Conservation (phyloP, 2,888 invertebrate genomes). For the Drosophila greeni region DNA sequence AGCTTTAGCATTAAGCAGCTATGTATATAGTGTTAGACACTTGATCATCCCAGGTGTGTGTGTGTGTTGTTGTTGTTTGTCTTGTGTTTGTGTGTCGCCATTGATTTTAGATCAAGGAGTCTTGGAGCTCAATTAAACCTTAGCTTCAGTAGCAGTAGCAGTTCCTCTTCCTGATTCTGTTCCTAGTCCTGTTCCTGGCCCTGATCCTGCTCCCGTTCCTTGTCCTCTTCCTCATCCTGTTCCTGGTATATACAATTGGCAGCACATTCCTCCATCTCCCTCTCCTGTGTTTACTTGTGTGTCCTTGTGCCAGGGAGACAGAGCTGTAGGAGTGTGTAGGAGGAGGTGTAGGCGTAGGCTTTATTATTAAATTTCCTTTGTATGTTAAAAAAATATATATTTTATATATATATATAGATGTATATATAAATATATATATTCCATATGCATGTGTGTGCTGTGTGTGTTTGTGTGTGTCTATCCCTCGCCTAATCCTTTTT, state of each 20-base stretch:
- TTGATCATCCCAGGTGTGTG: constrained; percentile 47
- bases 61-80: constrained; percentile 22
- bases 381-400: constrained; percentile 32
- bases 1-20: constrained; percentile 46
- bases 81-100: constrained; percentile 24
- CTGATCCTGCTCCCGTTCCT: neutral
- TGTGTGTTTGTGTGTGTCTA: neutral
- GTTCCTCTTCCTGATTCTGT: too few species aligned
- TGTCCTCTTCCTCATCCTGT: neutral
- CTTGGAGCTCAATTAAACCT: neutral
- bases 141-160: constrained; percentile 17
- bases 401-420: constrained; percentile 9
- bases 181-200: too few species aligned
- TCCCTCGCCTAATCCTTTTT: constrained; percentile 69
- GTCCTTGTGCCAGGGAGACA: constrained; percentile 19
- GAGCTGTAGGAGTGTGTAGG: constrained; percentile 15
- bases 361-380: constrained; percentile 14
- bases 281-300: neutral
- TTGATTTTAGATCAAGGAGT: constrained; percentile 31
- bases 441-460: constrained; percentile 26
- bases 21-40: constrained; percentile 60
- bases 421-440: constrained; percentile 23
- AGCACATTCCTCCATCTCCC: constrained; percentile 24
- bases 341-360: constrained; percentile 44
- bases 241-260: constrained; percentile 53